These are phyloP conservation scores for Lepidochrysops patricia DNA, from an alignment of 2,888 invertebrate species.

Conservation along the genomic window DNA sequence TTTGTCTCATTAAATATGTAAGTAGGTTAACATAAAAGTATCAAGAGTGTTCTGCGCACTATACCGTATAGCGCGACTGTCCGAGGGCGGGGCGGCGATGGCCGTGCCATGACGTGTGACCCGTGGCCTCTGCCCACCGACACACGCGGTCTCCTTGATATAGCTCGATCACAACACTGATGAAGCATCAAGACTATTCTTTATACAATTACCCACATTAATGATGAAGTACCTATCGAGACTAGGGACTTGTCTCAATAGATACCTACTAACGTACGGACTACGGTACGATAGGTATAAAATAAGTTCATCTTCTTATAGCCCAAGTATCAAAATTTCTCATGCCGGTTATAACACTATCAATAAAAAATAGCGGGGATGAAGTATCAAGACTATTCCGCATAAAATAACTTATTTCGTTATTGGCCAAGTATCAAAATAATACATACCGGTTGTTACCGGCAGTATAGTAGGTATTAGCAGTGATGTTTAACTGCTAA, in stretches of 20 bases:
- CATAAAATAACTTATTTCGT: not conserved
- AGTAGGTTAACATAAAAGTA: not conserved
- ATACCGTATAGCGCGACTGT: conserved; percentile 23
- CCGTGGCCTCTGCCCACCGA: conserved; percentile 62
- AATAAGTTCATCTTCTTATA: too few species aligned
- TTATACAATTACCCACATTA: not conserved
- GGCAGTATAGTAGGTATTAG: conserved; percentile 41
- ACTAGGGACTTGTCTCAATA: too few species aligned
- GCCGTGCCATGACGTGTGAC: conserved; percentile 62
- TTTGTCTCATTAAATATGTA: not conserved
- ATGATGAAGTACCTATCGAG: too few species aligned
- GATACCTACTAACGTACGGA: too few species aligned
- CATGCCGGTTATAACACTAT: too few species aligned
- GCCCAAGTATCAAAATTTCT: too few species aligned
- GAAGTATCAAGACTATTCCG: not conserved
- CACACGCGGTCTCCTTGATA: conserved; percentile 21
- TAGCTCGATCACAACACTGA: conserved; percentile 23
- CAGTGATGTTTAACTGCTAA: too few species aligned
- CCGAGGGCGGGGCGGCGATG: conserved; percentile 63
- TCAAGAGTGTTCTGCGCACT: not conserved
- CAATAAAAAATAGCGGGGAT: too few species aligned
- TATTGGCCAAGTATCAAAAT: conserved; percentile 42
- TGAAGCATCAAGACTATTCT: not conserved
- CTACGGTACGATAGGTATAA: too few species aligned
- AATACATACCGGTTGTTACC: too few species aligned